Evolutionary conservation across 2,888 invertebrate genomes (phyloP).

Genomic region (Lycia hirtaria): DNA sequence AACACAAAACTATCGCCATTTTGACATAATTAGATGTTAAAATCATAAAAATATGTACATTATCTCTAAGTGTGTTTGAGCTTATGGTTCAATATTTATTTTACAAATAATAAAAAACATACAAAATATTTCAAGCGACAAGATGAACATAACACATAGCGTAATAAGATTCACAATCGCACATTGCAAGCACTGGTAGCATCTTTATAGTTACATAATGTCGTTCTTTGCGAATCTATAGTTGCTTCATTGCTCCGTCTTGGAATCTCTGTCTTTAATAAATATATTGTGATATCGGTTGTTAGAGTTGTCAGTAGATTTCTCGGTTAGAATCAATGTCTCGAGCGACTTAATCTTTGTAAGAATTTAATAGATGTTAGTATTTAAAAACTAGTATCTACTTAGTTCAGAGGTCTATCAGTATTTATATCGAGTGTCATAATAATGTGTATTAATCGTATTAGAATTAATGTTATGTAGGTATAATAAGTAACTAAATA

Average conservation of each 20-base stretch:
- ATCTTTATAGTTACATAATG: slow-evolving; percentile 30
- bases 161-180: slow-evolving; percentile 27
- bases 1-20: background rate
- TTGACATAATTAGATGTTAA: background rate
- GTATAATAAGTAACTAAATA: slow-evolving; percentile 20
- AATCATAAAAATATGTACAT: too few relatives aligned
- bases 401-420: slow-evolving; percentile 27
- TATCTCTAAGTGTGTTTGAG: too few relatives aligned
- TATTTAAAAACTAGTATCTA: background rate
- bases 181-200: slow-evolving; percentile 18
- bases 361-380: slow-evolving; percentile 3
- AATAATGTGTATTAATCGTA: slow-evolving; percentile 14
- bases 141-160: slow-evolving; percentile 15
- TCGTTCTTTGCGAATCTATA: slow-evolving; percentile 25
- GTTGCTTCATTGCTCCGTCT: slow-evolving; percentile 49
- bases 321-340: slow-evolving; percentile 55
- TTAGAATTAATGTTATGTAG: slow-evolving; percentile 35
- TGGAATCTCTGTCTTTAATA: slow-evolving; percentile 63
- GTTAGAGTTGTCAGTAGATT: slow-evolving; percentile 57
- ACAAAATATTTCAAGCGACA: too few relatives aligned
- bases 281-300: slow-evolving; percentile 79
- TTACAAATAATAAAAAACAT: background rate
- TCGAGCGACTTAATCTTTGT: slow-evolving; percentile 34
- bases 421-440: slow-evolving; percentile 43
- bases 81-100: background rate